Evolutionary conservation across 2,888 invertebrate species (phyloP).

Genomic region (Tetragonisca angustula): DNA sequence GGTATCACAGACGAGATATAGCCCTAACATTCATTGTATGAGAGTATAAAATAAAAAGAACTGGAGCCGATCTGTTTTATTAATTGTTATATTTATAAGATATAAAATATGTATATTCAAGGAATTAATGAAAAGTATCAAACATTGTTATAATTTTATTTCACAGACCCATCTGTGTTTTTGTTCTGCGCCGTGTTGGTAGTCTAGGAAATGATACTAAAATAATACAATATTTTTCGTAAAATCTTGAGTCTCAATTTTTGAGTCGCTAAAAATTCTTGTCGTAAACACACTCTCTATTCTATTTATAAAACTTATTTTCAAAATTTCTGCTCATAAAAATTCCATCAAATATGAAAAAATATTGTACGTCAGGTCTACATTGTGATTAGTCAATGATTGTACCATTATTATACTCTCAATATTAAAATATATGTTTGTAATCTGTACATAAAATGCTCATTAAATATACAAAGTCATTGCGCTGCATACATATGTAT

Average conservation of each 20-base stretch:
- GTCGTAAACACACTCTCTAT: not conserved
- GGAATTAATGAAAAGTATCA: not conserved
- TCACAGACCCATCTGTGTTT: not conserved
- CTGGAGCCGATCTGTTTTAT: too few species aligned
- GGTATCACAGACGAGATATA: too few species aligned
- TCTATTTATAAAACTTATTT: not conserved
- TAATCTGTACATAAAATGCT: too few species aligned
- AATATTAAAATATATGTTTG: too few species aligned
- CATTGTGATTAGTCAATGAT: too few species aligned
- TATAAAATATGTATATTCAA: too few species aligned
- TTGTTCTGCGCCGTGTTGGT: not conserved
- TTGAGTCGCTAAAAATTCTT: not conserved
- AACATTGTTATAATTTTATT: not conserved
- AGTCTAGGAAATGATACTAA: not conserved
- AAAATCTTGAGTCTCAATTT: not conserved
- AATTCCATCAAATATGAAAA: not conserved
- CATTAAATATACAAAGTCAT: too few species aligned
- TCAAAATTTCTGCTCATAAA: not conserved
- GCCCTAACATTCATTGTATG: too few species aligned
- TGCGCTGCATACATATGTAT: too few species aligned
- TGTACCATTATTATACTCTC: too few species aligned
- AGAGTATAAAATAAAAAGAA: too few species aligned
- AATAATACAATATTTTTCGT: not conserved
- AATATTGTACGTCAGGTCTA: not conserved
- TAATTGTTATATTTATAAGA: too few species aligned